phyloP scores from a whole-genome alignment of 1,140 invertebrate genomes.

The Drosophila nigrodunni region DNA sequence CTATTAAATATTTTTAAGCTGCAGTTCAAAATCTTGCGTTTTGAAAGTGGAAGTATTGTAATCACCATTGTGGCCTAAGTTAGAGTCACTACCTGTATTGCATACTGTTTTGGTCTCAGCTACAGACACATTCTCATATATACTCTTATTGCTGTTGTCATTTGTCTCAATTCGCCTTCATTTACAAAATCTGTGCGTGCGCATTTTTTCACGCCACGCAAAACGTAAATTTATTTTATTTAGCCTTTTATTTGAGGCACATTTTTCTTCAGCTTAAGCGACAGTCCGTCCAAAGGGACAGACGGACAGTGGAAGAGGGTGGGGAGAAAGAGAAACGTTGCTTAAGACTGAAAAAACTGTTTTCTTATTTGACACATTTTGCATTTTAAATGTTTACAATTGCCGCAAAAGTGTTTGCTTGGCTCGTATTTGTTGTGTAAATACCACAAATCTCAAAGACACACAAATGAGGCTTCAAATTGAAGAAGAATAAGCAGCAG shows the following conservation, averaged over 20 bases:
- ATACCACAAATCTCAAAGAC: slow-evolving; percentile 28
- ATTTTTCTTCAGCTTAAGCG: slow-evolving; percentile 67
- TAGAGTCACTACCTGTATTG: slow-evolving; percentile 33
- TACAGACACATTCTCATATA: background rate
- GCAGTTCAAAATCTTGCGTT: background rate
- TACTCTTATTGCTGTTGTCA: slow-evolving; percentile 25
- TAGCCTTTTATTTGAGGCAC: slow-evolving; percentile 67
- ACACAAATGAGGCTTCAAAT: slow-evolving; percentile 38
- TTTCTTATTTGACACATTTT: slow-evolving; percentile 73
- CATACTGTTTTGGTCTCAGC: slow-evolving; percentile 10
- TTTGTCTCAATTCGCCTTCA: slow-evolving; percentile 57
- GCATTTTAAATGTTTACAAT: slow-evolving; percentile 78
- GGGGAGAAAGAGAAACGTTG: slow-evolving; percentile 63
- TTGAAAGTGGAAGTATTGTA: background rate
- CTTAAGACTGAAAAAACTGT: slow-evolving; percentile 47
- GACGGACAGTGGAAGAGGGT: background rate
- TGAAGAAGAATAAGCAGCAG: background rate
- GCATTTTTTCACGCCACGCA: slow-evolving; percentile 71
- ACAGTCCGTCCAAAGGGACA: slow-evolving; percentile 3
- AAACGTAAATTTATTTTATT: slow-evolving; percentile 76
- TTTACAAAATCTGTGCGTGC: slow-evolving; percentile 79
- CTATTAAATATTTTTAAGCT: background rate
- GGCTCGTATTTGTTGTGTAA: slow-evolving; percentile 62
- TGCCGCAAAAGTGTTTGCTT: slow-evolving; percentile 68
- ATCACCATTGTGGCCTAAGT: slow-evolving; percentile 17